Evolutionary conservation across 2,797 vertebrate species (phyloP), one percentile per base, ranked within the genome.

Genomic region (Sus cebifrons): DNA sequence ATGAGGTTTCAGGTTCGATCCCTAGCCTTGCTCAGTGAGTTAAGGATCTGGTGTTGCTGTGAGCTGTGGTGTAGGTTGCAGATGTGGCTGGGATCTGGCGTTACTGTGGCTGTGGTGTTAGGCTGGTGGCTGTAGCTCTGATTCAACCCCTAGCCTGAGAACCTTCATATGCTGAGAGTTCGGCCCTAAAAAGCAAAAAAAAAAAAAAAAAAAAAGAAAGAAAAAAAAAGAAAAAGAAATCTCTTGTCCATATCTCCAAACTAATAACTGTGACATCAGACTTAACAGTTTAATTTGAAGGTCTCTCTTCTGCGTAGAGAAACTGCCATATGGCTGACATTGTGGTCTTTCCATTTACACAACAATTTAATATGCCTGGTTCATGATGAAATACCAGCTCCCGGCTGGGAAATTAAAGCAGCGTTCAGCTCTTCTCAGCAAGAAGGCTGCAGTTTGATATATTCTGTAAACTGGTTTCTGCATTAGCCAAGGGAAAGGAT

Each of bases 331-430:
- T 98, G 98, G 97, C 96, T 71, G 86, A 86, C 97, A 91, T 94
- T 97, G 86, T 36, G 81, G 70, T 92, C 95, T 97, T 73, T 74
- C 93, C 85, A 44, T 98, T 98, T 96, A 86, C 96, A 94, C 70
- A 97, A 70, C 79, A 86, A 96, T 25, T 75, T 97, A 96, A 84
- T 95, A 92, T 96, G 95, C 92, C 94, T 92, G 49, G 25, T 81
- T 92, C 93, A 81, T 95, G 92, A 98, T 95, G 89, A 97, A 98
- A 97, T 90, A 97, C 92, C 93, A 94, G 86, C 92, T 97, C 92
- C 96, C 91, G 25, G 92, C 95, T 98, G 98, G 97, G 98, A 96
- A 98, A 96, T 96, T 97, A 90, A 98, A 98, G 89, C 93, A 96
- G 82, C 44, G 58, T 94, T 98, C 95, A 97, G 88, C 86, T 95